Percentiles rank a stretch among this genome's conserved stretches.
These are phyloP conservation scores for Cervus canadensis DNA, from an alignment of 2,113 vertebrate genomes.

Conservation along the genomic window DNA sequence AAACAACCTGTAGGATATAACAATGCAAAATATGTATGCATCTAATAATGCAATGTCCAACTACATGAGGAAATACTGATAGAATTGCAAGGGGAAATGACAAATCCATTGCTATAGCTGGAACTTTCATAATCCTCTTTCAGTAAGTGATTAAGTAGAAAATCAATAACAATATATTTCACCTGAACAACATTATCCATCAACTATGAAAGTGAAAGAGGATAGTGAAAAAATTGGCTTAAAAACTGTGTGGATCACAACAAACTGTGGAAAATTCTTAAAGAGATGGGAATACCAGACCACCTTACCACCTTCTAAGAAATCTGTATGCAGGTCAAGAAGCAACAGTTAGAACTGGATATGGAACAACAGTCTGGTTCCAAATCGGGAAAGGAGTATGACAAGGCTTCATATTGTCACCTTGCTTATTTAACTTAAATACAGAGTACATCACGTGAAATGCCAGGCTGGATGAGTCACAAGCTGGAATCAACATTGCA, in stretches of 20 bases:
- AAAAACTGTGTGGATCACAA: background rate
- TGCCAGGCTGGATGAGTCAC: background rate
- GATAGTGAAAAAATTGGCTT: background rate
- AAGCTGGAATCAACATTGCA: background rate
- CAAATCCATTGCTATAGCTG: background rate
- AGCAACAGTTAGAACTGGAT: background rate
- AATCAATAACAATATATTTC: background rate
- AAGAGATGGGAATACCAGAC: background rate
- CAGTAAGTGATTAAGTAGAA: background rate
- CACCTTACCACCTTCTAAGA: background rate
- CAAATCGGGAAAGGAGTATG: fast-evolving
- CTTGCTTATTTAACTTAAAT: background rate
- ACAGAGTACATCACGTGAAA: background rate
- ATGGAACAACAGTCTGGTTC: background rate
- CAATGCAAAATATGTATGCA: background rate
- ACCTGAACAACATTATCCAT: background rate
- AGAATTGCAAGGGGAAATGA: background rate
- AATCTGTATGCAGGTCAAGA: background rate
- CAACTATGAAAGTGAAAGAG: background rate
- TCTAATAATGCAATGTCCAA: background rate
- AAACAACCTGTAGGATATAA: background rate
- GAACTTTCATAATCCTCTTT: background rate
- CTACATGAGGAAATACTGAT: background rate
- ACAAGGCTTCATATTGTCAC: background rate
- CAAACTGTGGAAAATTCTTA: background rate